Conservation (phyloP, 2,113 vertebrate genomes). For the Saguinus imperator region DNA sequence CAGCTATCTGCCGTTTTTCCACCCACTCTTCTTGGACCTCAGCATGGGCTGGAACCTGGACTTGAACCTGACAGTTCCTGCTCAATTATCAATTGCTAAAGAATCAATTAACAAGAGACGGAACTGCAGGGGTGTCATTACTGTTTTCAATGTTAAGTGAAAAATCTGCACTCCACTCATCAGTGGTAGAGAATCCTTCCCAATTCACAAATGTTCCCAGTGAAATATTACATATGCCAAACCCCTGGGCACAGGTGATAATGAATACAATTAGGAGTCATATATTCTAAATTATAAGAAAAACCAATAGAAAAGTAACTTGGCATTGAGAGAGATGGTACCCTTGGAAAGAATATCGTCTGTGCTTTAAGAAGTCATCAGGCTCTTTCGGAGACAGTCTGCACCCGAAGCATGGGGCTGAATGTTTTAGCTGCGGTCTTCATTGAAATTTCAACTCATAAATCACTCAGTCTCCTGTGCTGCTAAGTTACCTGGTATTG, state of each 20-base stretch:
- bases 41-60: too few relatives aligned
- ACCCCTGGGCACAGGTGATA: background rate
- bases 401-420: background rate
- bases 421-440: background rate
- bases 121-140: background rate
- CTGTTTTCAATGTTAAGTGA: background rate
- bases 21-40: too few relatives aligned
- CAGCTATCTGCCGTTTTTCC: too few relatives aligned
- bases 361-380: background rate
- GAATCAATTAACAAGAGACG: background rate
- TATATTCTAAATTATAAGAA: background rate
- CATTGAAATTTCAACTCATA: background rate
- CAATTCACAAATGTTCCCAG: background rate
- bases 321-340: fast-evolving
- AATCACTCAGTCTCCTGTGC: background rate
- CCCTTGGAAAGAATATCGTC: background rate
- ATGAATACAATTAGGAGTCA: background rate
- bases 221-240: background rate
- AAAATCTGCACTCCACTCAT: background rate
- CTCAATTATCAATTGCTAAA: background rate
- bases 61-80: too few relatives aligned
- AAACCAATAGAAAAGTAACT: background rate
- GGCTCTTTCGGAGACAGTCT: background rate
- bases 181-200: too few relatives aligned
- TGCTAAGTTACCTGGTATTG: background rate